These are phyloP conservation scores for Triplophysa tibetana DNA, from an alignment of 2,113 vertebrate genomes.

Conservation along the genomic window DNA sequence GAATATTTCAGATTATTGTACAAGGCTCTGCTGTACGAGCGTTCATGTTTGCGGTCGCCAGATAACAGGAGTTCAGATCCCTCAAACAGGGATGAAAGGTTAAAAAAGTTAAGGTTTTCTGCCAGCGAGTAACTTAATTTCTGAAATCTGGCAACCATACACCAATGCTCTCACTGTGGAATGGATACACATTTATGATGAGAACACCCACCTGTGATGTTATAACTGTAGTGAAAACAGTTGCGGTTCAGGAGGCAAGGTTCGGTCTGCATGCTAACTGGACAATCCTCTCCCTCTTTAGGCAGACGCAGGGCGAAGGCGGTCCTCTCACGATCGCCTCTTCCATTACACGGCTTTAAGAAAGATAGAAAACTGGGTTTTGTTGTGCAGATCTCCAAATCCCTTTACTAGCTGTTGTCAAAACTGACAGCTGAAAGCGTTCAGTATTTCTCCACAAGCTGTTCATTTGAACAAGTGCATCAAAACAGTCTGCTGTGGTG, in stretches of 20 bases:
- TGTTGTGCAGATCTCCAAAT: background rate
- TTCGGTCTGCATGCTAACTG: conserved; percentile 78
- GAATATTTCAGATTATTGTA: too few relatives aligned
- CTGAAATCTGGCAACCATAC: too few relatives aligned
- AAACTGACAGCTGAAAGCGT: background rate
- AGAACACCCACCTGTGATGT: conserved; percentile 85
- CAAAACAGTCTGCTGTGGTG: conserved; percentile 12
- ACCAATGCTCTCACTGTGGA: too few relatives aligned
- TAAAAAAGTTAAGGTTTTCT: too few relatives aligned
- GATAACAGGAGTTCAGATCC: too few relatives aligned
- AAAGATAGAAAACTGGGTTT: conserved; percentile 42
- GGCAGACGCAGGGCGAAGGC: conserved; percentile 82
- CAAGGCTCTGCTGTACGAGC: too few relatives aligned
- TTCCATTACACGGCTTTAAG: conserved; percentile 87
- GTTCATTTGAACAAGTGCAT: conserved; percentile 5
- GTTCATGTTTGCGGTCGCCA: too few relatives aligned
- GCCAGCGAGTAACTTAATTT: too few relatives aligned
- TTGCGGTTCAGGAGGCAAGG: conserved; percentile 89
- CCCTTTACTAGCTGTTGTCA: background rate
- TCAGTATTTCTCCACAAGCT: conserved; percentile 15
- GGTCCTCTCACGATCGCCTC: conserved; percentile 76
- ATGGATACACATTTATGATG: too few relatives aligned
- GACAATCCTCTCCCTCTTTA: conserved; percentile 82
- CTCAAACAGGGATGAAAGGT: too few relatives aligned
- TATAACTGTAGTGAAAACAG: conserved; percentile 96